A percentile compares a stretch with the other conserved stretches of the same genome.
Evolutionary conservation across 2,797 vertebrate genomes (phyloP).

Genomic region (Rhabdophis nuchalis): DNA sequence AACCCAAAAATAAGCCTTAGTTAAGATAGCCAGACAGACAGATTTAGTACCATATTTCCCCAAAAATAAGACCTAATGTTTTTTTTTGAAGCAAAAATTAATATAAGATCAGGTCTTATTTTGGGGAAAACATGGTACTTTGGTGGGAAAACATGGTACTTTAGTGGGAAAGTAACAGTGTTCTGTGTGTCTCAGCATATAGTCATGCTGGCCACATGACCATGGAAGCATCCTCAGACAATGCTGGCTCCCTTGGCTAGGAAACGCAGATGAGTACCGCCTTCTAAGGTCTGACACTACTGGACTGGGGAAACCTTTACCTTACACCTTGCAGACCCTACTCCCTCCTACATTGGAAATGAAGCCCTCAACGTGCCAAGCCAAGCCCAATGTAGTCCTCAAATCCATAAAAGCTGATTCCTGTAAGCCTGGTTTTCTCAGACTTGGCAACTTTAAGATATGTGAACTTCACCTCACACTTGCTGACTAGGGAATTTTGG

Average conservation of each 20-base stretch:
- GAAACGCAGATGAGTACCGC: too few species aligned
- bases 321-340: not conserved
- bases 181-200: not conserved
- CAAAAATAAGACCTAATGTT: too few species aligned
- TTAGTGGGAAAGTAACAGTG: not conserved
- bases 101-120: too few species aligned
- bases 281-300: not conserved
- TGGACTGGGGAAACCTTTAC: not conserved
- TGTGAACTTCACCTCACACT: not conserved
- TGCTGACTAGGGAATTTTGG: not conserved
- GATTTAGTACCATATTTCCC: too few species aligned
- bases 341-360: not conserved
- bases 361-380: not conserved
- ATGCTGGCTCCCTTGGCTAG: too few species aligned
- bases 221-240: not conserved
- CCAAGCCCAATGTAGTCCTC: not conserved
- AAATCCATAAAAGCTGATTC: not conserved
- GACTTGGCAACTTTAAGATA: not conserved
- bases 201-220: not conserved
- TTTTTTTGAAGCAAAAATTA: too few species aligned
- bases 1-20: too few species aligned
- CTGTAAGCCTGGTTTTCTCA: not conserved
- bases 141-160: not conserved
- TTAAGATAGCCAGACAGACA: too few species aligned
- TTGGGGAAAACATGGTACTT: not conserved